phyloP scores from a whole-genome alignment of 2,888 invertebrate species.

The Pachycephus smyrnensis region DNA sequence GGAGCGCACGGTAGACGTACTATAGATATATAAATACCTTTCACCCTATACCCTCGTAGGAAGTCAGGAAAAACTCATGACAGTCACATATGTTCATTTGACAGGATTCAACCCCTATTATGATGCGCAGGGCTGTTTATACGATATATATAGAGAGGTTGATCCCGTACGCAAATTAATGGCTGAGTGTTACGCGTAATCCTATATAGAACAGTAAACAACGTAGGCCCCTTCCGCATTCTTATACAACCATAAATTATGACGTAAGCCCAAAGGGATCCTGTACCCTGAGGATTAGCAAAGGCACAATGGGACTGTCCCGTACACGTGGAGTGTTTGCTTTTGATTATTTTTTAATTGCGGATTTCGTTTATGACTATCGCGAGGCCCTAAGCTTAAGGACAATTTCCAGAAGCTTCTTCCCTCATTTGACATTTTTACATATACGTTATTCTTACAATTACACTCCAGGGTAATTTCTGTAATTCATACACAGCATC shows the following conservation, averaged over 20 bases:
- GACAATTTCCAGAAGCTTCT: not conserved
- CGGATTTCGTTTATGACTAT: constrained; percentile 1
- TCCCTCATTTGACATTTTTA: not conserved
- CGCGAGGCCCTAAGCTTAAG: not conserved
- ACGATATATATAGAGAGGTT: not conserved
- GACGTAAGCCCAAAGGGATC: constrained; percentile 52
- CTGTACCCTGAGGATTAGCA: constrained; percentile 45
- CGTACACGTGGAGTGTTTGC: constrained; percentile 27
- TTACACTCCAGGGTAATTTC: not conserved
- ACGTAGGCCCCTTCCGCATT: constrained; percentile 59
- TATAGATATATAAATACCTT: not conserved
- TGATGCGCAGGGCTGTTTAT: not conserved
- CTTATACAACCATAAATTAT: constrained; percentile 64
- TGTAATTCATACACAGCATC: not conserved
- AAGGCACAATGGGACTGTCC: constrained; percentile 26
- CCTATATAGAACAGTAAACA: constrained; percentile 57
- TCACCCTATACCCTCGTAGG: not conserved
- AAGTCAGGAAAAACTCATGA: not conserved
- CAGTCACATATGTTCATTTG: not conserved
- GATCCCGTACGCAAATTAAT: constrained; percentile 44
- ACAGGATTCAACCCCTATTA: not conserved
- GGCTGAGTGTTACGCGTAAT: constrained; percentile 51
- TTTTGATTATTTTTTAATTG: constrained; percentile 35
- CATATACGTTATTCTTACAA: not conserved
- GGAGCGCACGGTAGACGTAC: not conserved